phyloP scores from a whole-genome alignment of 2,113 vertebrate species.

The Etheostoma cragini region DNA sequence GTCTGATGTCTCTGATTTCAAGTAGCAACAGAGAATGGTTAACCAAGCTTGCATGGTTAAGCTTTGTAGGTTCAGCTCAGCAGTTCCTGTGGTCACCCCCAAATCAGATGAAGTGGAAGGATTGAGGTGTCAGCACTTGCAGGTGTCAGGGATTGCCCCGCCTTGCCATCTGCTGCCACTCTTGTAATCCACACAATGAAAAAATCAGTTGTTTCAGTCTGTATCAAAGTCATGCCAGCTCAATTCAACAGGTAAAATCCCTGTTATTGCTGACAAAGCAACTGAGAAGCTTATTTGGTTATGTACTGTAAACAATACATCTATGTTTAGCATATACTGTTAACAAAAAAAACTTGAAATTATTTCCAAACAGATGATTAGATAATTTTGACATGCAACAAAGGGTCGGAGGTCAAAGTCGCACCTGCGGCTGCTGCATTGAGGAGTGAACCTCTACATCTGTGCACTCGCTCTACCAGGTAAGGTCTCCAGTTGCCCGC shows the following conservation, averaged over 20 bases:
- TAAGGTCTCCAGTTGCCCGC: no score
- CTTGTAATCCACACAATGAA: conserved; percentile 77
- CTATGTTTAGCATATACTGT: no score
- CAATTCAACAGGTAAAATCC: conserved; percentile 62
- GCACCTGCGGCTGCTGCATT: no score
- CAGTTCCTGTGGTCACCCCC: conserved; percentile 26
- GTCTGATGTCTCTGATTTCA: conserved; percentile 32
- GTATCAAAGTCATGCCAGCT: conserved; percentile 70
- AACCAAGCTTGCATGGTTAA: conserved; percentile 14
- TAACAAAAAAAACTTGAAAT: background rate
- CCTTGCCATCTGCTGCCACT: conserved; percentile 80
- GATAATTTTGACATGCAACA: background rate
- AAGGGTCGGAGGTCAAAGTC: no score
- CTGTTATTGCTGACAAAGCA: conserved; percentile 20
- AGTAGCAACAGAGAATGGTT: conserved; percentile 3
- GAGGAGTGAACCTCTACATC: no score
- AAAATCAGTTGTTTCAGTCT: conserved; percentile 77
- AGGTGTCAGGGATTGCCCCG: conserved; percentile 72
- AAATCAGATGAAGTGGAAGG: conserved; percentile 55
- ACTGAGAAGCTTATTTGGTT: conserved; percentile 14
- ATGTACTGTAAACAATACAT: background rate
- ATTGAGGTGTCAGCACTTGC: conserved; percentile 71
- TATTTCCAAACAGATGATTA: background rate
- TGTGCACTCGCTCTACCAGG: no score
- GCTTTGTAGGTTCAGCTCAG: conserved; percentile 45